Percentiles rank a stretch among this genome's conserved stretches.
Evolutionary conservation across 2,888 invertebrate genomes (phyloP).

Genomic region (Hedya salicella): DNA sequence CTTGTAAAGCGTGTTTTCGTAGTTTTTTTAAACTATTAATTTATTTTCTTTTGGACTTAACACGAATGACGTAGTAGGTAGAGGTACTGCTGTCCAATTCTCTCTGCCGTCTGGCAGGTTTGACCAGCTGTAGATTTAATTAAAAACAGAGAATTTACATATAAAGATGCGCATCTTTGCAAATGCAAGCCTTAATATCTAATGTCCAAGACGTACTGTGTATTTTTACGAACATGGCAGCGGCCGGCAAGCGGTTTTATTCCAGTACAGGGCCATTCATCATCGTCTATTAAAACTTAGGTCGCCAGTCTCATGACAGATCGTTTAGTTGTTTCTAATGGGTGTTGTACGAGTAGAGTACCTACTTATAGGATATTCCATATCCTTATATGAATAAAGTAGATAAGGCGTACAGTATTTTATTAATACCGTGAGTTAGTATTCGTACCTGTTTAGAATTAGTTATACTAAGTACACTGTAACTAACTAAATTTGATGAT

Average conservation of each 20-base stretch:
- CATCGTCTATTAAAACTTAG: slow-evolving; percentile 31
- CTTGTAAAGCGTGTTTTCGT: no score
- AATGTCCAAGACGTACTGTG: neutral
- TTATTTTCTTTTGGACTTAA: no score
- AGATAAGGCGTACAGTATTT: neutral
- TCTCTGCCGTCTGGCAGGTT: no score
- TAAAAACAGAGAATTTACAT: neutral
- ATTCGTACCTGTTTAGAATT: neutral
- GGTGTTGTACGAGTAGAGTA: no score
- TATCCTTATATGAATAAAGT: neutral
- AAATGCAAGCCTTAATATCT: neutral
- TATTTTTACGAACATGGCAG: slow-evolving; percentile 3
- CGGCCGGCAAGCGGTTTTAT: slow-evolving; percentile 18
- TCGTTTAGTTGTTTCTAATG: slow-evolving; percentile 20
- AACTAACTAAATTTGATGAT: no score
- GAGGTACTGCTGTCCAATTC: no score
- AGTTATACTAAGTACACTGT: no score
- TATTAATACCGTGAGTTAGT: neutral
- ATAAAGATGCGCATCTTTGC: neutral
- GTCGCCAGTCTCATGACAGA: slow-evolving; percentile 12
- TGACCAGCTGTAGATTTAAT: no score
- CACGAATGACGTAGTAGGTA: no score
- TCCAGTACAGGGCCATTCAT: slow-evolving; percentile 34
- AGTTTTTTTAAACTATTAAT: no score
- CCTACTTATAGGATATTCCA: neutral